Percentiles rank a stretch among this genome's conserved stretches.
Conservation (phyloP, 2,113 vertebrate genomes). For the Naja naja region DNA sequence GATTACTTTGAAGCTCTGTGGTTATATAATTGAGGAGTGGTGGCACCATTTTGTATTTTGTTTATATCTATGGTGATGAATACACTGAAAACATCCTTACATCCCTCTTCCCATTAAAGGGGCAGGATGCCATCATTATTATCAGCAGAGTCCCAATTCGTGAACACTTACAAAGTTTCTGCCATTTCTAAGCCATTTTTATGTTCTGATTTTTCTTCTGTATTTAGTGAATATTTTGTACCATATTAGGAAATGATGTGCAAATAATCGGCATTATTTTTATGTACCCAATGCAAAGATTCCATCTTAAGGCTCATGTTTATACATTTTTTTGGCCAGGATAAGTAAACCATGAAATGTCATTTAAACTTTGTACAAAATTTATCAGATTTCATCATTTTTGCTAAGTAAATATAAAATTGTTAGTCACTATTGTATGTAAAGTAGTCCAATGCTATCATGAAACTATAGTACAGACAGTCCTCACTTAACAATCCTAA, state of each 20-base stretch:
- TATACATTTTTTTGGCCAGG: not conserved
- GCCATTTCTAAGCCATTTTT: not conserved
- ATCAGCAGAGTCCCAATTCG: not conserved
- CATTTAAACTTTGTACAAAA: not conserved
- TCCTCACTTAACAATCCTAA: not conserved
- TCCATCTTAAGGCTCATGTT: not conserved
- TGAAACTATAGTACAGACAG: not conserved
- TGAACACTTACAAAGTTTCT: not conserved
- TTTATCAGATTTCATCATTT: not conserved
- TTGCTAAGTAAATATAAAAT: not conserved
- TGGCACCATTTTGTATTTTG: not conserved
- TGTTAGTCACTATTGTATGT: not conserved
- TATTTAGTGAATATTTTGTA: not conserved
- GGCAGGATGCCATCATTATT: not conserved
- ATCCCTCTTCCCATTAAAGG: not conserved
- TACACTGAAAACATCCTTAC: not conserved
- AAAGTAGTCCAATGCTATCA: not conserved
- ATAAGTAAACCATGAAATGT: not conserved
- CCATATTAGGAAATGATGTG: not conserved
- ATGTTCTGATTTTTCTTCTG: not conserved
- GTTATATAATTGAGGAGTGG: not conserved
- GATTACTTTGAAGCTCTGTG: not conserved
- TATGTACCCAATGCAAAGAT: not conserved
- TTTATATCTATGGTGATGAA: not conserved
- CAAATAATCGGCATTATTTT: not conserved